Evolutionary conservation across 2,797 vertebrate species (phyloP).

Genomic region (Tauraco hartlaubi): DNA sequence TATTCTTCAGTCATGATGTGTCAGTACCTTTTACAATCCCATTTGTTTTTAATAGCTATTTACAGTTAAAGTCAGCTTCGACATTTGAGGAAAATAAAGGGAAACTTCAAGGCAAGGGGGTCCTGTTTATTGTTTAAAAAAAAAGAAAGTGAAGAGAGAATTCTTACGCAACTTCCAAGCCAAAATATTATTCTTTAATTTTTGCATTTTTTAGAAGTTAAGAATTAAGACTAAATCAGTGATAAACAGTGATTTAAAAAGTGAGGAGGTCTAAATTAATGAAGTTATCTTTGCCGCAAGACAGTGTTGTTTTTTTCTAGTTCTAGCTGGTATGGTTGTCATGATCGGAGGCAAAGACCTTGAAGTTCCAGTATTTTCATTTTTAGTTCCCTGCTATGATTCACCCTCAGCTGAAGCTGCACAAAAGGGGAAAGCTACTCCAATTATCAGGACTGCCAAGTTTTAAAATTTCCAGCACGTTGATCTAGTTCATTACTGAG

Average conservation of each 20-base stretch:
- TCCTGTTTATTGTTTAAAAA: not conserved
- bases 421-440: conserved; percentile 20
- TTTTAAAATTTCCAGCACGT: not conserved
- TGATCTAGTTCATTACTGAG: not conserved
- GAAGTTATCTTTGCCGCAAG: not conserved
- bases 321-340: not conserved
- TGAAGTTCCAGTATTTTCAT: not conserved
- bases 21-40: not conserved
- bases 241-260: not conserved
- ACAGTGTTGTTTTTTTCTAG: not conserved
- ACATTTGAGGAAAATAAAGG: not conserved
- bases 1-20: not conserved
- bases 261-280: not conserved
- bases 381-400: conserved; percentile 25
- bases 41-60: not conserved
- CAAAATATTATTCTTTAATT: not conserved
- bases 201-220: not conserved
- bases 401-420: conserved; percentile 35
- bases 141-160: not conserved
- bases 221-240: not conserved
- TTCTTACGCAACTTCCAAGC: not conserved
- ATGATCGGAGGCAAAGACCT: not conserved
- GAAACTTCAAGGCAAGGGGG: not conserved
- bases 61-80: not conserved
- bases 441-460: not conserved